Evolutionary conservation across 2,888 invertebrate species (phyloP).

Genomic region (Pseudoips prasinana): DNA sequence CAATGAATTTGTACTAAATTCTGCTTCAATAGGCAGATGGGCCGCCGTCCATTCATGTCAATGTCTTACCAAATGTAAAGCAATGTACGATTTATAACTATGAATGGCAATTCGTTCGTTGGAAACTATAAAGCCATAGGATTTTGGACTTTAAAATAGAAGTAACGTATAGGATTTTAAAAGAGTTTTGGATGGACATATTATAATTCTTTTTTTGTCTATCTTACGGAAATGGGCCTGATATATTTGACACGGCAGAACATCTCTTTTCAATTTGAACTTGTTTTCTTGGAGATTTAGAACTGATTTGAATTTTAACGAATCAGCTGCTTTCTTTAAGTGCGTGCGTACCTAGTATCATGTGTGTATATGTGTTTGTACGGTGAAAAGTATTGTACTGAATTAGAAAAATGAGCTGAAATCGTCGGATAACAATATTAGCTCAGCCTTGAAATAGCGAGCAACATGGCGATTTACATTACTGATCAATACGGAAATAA

Average conservation of each 20-base stretch:
- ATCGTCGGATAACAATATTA: too few relatives aligned
- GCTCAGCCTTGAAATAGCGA: too few relatives aligned
- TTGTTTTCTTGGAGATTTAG: constrained; percentile 5
- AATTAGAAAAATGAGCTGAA: too few relatives aligned
- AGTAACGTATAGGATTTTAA: neutral
- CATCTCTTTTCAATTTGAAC: constrained; percentile 17
- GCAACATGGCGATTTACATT: too few relatives aligned
- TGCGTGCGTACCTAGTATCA: too few relatives aligned
- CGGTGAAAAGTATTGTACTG: too few relatives aligned
- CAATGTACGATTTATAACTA: constrained; percentile 25
- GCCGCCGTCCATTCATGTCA: constrained; percentile 21
- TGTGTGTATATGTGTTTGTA: too few relatives aligned
- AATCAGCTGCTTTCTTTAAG: constrained; percentile 1
- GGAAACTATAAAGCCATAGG: neutral
- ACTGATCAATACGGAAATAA: too few relatives aligned
- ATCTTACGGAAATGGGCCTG: constrained; percentile 19
- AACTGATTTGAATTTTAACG: neutral
- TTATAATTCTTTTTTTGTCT: constrained; percentile 18
- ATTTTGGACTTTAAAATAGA: constrained; percentile 6
- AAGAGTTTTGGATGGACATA: constrained; percentile 10
- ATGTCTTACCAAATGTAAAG: constrained; percentile 25
- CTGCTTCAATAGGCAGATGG: constrained; percentile 30
- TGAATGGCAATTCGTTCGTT: constrained; percentile 6
- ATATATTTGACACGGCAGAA: constrained; percentile 27
- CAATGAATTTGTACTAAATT: constrained; percentile 34